Conservation (phyloP, 2,113 vertebrate genomes). For the Uria aalge region DNA sequence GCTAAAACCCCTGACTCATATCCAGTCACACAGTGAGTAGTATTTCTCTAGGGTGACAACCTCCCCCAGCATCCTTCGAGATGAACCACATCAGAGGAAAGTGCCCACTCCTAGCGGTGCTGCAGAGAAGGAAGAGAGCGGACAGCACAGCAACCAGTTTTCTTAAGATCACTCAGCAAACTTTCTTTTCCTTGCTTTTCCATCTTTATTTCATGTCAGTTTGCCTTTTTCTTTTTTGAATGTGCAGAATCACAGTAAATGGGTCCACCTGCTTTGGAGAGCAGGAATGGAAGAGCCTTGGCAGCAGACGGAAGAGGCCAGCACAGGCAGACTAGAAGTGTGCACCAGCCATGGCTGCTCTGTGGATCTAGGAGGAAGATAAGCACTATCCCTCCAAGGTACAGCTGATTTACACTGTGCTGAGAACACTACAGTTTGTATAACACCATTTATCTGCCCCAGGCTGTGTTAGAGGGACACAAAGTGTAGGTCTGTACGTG, state of each 20-base stretch:
- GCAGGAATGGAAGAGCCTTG: not conserved
- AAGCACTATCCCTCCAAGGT: not conserved
- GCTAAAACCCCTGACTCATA: not conserved
- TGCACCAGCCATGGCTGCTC: not conserved
- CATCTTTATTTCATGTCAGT: not conserved
- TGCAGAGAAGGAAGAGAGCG: not conserved
- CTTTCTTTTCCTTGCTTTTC: not conserved
- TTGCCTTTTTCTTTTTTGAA: not conserved
- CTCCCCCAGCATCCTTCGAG: not conserved
- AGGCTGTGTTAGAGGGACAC: not conserved
- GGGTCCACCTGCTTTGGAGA: not conserved
- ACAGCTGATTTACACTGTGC: not conserved
- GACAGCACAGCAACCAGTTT: not conserved
- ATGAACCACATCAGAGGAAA: not conserved
- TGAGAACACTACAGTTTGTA: not conserved
- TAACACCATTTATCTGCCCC: not conserved
- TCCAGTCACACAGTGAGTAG: not conserved
- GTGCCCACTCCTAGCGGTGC: fast-evolving
- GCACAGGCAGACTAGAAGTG: not conserved
- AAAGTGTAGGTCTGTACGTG: fast-evolving
- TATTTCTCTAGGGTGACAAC: not conserved
- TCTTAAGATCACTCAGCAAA: not conserved
- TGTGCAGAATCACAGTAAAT: not conserved
- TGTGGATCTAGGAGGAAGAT: not conserved
- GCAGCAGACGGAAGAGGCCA: not conserved